Conservation (phyloP, 2,888 invertebrate species). For the Pyrgus malvae region DNA sequence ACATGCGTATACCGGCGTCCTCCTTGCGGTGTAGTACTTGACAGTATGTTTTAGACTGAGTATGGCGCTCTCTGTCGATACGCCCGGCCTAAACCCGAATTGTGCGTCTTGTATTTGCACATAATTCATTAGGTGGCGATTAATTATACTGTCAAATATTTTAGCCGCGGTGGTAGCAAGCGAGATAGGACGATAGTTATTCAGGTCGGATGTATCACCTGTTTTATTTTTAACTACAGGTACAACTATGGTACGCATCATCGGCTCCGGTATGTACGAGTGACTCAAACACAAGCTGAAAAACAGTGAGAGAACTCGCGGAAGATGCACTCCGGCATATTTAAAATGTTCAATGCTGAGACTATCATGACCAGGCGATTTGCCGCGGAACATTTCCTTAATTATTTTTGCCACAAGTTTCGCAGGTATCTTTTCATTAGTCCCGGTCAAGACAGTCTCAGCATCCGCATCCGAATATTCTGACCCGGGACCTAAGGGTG, state of each 20-base stretch:
- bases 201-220: conserved; percentile 12
- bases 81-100: conserved; percentile 23
- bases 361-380: too few species aligned
- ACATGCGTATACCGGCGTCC: too few species aligned
- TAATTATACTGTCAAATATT: conserved; percentile 9
- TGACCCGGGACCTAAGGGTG: not conserved
- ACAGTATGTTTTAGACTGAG: conserved; percentile 32
- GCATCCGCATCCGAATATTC: not conserved
- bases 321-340: conserved; percentile 17
- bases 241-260: conserved; percentile 20
- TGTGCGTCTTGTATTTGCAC: conserved; percentile 18
- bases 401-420: not conserved
- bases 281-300: conserved; percentile 19
- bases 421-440: conserved; percentile 4
- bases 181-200: conserved; percentile 13
- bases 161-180: too few species aligned
- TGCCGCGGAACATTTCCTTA: not conserved
- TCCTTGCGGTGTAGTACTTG: too few species aligned
- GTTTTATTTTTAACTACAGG: conserved; percentile 21
- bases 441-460: not conserved
- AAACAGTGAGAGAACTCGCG: conserved; percentile 13
- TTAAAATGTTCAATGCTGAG: too few species aligned
- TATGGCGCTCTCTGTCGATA: conserved; percentile 28
- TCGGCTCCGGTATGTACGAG: conserved; percentile 16
- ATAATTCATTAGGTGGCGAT: not conserved